Conservation (phyloP, 2,113 vertebrate species). For the Bubo bubo region DNA sequence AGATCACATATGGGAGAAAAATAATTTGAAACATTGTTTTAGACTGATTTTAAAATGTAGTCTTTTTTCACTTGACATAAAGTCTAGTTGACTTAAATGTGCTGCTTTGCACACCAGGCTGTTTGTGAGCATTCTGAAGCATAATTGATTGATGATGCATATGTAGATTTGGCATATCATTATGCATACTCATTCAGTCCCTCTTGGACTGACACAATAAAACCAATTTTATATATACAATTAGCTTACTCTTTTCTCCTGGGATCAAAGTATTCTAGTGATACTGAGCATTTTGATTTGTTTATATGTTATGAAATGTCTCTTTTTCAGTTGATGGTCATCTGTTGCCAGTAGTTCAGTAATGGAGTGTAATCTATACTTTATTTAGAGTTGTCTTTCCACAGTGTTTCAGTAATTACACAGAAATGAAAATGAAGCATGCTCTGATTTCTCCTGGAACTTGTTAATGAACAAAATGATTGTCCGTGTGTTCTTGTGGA, state of each 20-base stretch:
- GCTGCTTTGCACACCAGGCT: not conserved
- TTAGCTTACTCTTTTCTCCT: not conserved
- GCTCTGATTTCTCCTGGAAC: not conserved
- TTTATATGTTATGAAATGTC: not conserved
- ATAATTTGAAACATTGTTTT: not conserved
- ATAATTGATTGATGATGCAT: not conserved
- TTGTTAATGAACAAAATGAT: not conserved
- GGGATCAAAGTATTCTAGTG: not conserved
- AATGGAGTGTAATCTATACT: not conserved
- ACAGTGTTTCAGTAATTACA: rapidly evolving
- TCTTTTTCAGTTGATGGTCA: not conserved
- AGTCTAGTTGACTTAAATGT: not conserved
- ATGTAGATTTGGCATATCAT: not conserved
- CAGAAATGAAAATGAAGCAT: not conserved
- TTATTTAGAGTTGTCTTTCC: not conserved
- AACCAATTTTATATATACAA: not conserved
- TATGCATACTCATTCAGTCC: not conserved
- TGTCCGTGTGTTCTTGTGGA: not conserved
- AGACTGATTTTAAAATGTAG: not conserved
- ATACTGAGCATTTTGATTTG: not conserved
- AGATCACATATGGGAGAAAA: not conserved
- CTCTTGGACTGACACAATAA: not conserved
- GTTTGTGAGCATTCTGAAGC: not conserved
- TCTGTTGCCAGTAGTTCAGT: not conserved
- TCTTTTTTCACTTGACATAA: not conserved